Evolutionary conservation across 2,888 invertebrate genomes (phyloP).

Genomic region (Lasioglossum calceatum): DNA sequence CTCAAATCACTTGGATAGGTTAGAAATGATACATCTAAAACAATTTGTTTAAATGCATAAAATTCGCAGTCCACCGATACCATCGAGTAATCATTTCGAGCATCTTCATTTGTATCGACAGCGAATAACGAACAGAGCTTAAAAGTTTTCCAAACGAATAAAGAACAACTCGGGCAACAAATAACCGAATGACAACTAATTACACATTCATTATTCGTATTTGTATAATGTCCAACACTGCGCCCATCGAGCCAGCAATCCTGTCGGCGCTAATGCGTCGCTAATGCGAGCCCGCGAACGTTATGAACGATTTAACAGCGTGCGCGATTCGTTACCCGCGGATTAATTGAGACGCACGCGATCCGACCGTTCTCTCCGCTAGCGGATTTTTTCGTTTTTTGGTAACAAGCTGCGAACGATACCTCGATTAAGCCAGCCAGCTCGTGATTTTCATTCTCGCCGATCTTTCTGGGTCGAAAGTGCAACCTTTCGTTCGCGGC

Average conservation of each 20-base stretch:
- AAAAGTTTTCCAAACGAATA: neutral
- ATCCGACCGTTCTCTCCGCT: neutral
- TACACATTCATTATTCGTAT: neutral
- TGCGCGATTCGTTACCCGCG: neutral
- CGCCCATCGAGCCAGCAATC: neutral
- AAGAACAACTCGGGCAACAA: neutral
- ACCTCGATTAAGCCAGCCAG: neutral
- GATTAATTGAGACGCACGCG: constrained; percentile 4
- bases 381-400: neutral
- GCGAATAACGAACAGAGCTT: neutral
- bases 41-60: too few species aligned
- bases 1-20: too few species aligned
- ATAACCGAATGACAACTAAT: neutral
- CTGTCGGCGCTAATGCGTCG: neutral
- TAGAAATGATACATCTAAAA: too few species aligned
- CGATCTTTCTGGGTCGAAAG: neutral
- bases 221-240: neutral
- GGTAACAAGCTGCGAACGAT: neutral
- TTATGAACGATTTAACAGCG: constrained; percentile 1
- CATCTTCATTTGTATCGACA: neutral
- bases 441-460: too few species aligned
- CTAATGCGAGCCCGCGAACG: neutral
- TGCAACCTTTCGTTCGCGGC: neutral
- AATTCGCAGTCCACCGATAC: too few species aligned
- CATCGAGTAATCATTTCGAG: too few species aligned